phyloP scores from a whole-genome alignment of 2,888 invertebrate species.

The Drosophila sordidula region DNA sequence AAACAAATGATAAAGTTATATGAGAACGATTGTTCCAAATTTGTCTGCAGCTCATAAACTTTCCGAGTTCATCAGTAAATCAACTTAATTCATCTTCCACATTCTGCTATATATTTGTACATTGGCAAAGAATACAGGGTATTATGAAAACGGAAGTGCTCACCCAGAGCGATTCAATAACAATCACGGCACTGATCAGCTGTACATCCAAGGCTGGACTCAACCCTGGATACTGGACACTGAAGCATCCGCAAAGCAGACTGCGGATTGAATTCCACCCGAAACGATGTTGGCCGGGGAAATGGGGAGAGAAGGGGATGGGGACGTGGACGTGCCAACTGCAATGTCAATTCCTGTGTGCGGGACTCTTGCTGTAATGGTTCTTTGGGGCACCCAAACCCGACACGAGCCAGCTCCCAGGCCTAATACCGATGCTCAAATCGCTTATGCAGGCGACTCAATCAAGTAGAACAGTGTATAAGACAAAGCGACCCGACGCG shows the following conservation, averaged over 20 bases:
- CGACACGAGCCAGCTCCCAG: neutral
- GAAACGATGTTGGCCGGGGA: too few species aligned
- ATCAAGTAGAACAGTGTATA: slow-evolving; percentile 16
- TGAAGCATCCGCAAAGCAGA: neutral
- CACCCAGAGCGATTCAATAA: too few species aligned
- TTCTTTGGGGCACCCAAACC: slow-evolving; percentile 3
- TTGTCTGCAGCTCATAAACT: too few species aligned
- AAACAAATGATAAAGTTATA: too few species aligned
- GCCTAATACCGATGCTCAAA: slow-evolving; percentile 19
- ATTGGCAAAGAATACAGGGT: too few species aligned
- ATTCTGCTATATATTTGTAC: too few species aligned
- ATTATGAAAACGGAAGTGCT: too few species aligned
- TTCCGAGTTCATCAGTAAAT: too few species aligned
- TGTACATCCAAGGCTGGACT: neutral
- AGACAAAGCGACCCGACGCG: slow-evolving; percentile 9
- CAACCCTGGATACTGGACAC: slow-evolving; percentile 2
- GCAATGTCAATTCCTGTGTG: neutral
- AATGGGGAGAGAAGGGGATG: too few species aligned
- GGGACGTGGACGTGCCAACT: too few species aligned
- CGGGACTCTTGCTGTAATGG: neutral
- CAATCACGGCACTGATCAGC: neutral
- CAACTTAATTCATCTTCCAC: too few species aligned
- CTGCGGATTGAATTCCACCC: neutral
- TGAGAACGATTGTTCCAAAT: too few species aligned
- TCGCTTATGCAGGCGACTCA: slow-evolving; percentile 28